A percentile compares a stretch with the other conserved stretches of the same genome.
These are phyloP conservation scores for Julus scandinavius DNA, from an alignment of 2,888 invertebrate genomes.

Conservation along the genomic window DNA sequence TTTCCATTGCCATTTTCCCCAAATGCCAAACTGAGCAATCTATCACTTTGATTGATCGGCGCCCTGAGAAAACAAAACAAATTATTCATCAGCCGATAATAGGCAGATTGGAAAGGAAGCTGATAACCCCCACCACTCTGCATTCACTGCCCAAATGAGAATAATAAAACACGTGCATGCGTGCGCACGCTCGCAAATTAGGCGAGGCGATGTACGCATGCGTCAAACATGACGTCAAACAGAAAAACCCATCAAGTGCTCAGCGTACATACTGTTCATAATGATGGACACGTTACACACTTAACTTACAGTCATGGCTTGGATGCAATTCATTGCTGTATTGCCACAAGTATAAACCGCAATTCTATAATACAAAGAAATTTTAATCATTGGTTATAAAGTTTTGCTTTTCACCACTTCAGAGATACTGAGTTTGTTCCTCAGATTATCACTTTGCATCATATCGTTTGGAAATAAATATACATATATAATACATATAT, in stretches of 20 bases:
- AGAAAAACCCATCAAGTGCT: background rate
- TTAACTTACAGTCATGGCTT: no score
- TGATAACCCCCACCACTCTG: conserved; percentile 54
- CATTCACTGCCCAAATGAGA: conserved; percentile 52
- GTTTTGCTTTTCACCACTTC: no score
- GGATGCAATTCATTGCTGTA: no score
- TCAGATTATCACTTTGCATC: no score
- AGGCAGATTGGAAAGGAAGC: conserved; percentile 56
- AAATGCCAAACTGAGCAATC: conserved; percentile 56
- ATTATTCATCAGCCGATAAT: conserved; percentile 58
- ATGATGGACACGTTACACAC: no score
- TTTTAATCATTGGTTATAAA: no score
- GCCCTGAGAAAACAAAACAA: conserved; percentile 58
- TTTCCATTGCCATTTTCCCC: conserved; percentile 43
- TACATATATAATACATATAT: no score
- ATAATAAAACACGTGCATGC: conserved; percentile 49
- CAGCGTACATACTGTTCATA: background rate
- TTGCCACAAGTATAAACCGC: no score
- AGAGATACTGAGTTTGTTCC: no score
- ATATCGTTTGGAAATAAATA: no score
- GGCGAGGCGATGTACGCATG: background rate
- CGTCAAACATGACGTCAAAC: background rate
- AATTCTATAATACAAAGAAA: no score
- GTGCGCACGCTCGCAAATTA: conserved; percentile 48
- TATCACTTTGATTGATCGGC: conserved; percentile 58